Evolutionary conservation across 2,888 invertebrate species (phyloP).

Genomic region (Conistra vaccinii): DNA sequence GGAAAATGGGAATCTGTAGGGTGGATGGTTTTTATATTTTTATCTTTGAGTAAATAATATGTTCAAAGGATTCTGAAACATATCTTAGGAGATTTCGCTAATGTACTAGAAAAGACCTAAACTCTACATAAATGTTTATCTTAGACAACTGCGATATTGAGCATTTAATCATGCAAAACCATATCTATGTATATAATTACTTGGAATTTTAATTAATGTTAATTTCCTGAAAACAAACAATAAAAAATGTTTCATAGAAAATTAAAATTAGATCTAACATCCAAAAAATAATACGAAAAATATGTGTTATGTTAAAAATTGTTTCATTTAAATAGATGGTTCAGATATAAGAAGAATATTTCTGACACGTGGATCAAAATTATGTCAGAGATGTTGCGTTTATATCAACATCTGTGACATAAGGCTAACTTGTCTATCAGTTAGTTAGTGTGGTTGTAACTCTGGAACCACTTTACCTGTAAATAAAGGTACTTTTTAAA

Average conservation of each 20-base stretch:
- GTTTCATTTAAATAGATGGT: too few relatives aligned
- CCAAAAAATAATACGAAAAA: too few relatives aligned
- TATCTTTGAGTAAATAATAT: too few relatives aligned
- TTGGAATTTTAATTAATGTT: not conserved
- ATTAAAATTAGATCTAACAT: too few relatives aligned
- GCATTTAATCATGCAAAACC: too few relatives aligned
- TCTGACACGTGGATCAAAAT: not conserved
- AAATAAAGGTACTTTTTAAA: not conserved
- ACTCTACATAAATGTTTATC: not conserved
- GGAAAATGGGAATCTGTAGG: constrained; percentile 6
- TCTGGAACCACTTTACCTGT: not conserved
- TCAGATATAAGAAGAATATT: too few relatives aligned
- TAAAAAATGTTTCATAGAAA: not conserved
- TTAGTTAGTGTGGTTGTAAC: not conserved
- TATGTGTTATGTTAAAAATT: too few relatives aligned
- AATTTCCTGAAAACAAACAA: not conserved
- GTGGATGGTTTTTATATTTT: too few relatives aligned
- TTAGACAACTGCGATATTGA: not conserved
- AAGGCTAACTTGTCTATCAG: not conserved
- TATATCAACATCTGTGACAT: not conserved
- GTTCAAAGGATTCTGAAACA: not conserved
- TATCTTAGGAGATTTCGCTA: too few relatives aligned
- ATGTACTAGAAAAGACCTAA: not conserved
- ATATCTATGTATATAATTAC: not conserved
- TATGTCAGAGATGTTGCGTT: not conserved